Base-by-base conservation (phyloP, 2,113 vertebrate genomes). In the Anarrhichthys ocellatus region DNA sequence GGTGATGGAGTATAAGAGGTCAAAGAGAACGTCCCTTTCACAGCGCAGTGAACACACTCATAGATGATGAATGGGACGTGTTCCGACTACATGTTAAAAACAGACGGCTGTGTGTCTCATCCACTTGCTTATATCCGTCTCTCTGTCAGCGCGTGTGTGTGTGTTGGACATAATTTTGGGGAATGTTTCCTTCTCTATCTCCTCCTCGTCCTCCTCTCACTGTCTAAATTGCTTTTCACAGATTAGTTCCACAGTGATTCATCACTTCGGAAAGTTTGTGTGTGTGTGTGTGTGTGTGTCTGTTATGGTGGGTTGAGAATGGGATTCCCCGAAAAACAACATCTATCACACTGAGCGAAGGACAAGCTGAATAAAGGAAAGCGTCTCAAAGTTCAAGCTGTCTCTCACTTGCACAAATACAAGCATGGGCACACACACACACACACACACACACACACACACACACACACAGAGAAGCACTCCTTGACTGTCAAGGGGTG, bases 21-120 rank as follows among this genome's bases (percentile, higher is more conserved):
- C 36, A 62, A 69, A 71, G 36, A 76, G 83, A 79, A 58, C 29
- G 9, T 0, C 18, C 78, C 61, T 73, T 87, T 89, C 89, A 91
- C 86, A 91, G 78, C 75, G 59, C 34, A 56, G 38, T 27, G 18
- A 75, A 74, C 48, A 54, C 72, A 80, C 54, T 46, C 38, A 69
- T 20, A 29, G 20, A n/a, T 34, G 34, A 15, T 61, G 24, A 71
- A 72, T 52, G 36, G 24, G 67, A 76, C 32, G 71, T n/a, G 9
- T 27, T 80, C 67, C 80, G 73, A 76, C 73, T 71, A 42, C 44
- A 75, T 61, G 11, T 63, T 29, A 48, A 38, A 73, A 73, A 36
- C n/a, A 58, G 61, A 6, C 24, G 9, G 73, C 34, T 73, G 20
- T n/a, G 22, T 14, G 48, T 80, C 38, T 62, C 40, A 69, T 44